Percentiles rank a stretch among this genome's conserved stretches.
Evolutionary conservation across 2,797 vertebrate species (phyloP).

Genomic region (Halcyon leucocephala): DNA sequence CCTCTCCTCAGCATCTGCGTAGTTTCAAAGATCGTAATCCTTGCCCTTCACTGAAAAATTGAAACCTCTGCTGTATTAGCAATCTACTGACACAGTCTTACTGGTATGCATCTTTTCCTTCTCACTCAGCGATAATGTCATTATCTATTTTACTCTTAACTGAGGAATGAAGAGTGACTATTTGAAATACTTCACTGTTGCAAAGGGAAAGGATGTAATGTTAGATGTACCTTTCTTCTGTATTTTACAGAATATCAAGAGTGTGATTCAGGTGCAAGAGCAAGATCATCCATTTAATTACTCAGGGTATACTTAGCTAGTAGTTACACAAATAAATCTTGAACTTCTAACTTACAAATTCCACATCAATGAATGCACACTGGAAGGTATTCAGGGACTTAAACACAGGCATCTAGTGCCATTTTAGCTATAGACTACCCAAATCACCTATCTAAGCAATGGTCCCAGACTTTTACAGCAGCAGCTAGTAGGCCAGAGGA

Average conservation of each 20-base stretch:
- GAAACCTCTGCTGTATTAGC: conserved; percentile 17
- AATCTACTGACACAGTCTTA: conserved; percentile 9
- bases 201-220: conserved; percentile 11
- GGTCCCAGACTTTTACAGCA: background rate
- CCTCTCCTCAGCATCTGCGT: background rate
- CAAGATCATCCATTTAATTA: background rate
- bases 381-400: background rate
- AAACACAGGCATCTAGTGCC: background rate
- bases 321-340: background rate
- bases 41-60: background rate
- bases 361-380: background rate
- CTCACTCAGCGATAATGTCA: conserved; percentile 1
- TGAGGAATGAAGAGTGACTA: conserved; percentile 22
- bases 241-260: background rate
- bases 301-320: background rate
- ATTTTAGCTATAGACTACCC: background rate
- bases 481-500: background rate
- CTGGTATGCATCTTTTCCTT: conserved; percentile 54
- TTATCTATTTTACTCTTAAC: conserved; percentile 18
- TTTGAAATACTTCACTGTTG: conserved; percentile 19
- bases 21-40: background rate
- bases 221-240: background rate
- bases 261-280: background rate
- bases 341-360: background rate
- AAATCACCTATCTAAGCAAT: background rate